Evolutionary conservation across 2,888 invertebrate genomes (phyloP).

Genomic region (Melanotus villosus): DNA sequence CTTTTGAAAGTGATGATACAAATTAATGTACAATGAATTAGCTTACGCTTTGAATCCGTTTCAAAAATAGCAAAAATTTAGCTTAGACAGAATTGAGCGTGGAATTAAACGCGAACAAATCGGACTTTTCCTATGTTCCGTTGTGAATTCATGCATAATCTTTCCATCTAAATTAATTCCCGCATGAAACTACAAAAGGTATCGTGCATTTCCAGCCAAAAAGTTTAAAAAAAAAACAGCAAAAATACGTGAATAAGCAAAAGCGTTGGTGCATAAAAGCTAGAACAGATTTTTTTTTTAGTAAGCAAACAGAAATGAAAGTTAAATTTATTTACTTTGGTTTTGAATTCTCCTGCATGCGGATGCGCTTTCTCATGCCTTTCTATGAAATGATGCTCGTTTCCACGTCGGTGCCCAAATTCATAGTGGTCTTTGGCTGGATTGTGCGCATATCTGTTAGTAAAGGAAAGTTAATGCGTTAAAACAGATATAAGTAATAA

Average conservation of each 20-base stretch:
- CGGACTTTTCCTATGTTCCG: too few relatives aligned
- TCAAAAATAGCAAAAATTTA: too few relatives aligned
- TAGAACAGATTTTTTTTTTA: background rate
- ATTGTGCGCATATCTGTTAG: slow-evolving; percentile 79
- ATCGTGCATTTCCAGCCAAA: too few relatives aligned
- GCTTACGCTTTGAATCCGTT: too few relatives aligned
- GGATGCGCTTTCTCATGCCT: slow-evolving; percentile 79
- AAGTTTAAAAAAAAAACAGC: too few relatives aligned
- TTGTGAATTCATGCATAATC: too few relatives aligned
- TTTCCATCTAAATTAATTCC: too few relatives aligned
- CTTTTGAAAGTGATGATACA: too few relatives aligned
- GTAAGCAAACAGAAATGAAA: background rate
- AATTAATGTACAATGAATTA: too few relatives aligned
- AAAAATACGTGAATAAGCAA: background rate
- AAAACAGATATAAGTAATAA: slow-evolving; percentile 7
- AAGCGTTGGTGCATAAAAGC: slow-evolving; percentile 5
- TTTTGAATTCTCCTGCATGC: slow-evolving; percentile 78
- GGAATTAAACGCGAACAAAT: too few relatives aligned
- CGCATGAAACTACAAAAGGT: too few relatives aligned
- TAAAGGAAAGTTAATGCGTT: slow-evolving; percentile 50
- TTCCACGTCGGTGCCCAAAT: slow-evolving; percentile 80
- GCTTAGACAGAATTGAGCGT: too few relatives aligned
- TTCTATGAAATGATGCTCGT: slow-evolving; percentile 80
- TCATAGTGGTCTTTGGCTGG: slow-evolving; percentile 80
- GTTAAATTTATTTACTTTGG: slow-evolving; percentile 74